These are phyloP conservation scores for Sialia sialis DNA, from an alignment of 2,113 vertebrate genomes.

Conservation along the genomic window DNA sequence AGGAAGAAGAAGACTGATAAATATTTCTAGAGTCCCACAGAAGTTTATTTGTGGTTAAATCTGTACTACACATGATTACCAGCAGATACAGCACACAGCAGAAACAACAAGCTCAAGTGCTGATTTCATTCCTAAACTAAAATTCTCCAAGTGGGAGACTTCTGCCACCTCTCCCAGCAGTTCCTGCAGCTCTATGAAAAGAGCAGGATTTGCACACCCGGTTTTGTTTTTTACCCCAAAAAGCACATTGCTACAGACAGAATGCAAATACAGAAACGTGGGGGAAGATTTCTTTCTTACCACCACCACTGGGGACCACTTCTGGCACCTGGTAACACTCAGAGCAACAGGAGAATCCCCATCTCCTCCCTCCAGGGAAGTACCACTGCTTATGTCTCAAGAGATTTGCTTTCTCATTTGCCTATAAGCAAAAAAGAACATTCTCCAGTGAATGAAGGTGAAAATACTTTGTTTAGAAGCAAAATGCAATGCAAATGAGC, in stretches of 20 bases:
- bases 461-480: constrained; percentile 6
- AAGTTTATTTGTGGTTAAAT: neutral
- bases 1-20: neutral
- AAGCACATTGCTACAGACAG: constrained; percentile 5
- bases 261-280: neutral
- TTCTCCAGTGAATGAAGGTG: neutral
- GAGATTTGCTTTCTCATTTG: constrained; percentile 50
- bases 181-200: neutral
- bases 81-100: neutral
- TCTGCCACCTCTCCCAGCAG: neutral
- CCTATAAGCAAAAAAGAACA: constrained; percentile 57
- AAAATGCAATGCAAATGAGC: constrained; percentile 21
- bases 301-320: constrained; percentile 38
- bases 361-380: constrained; percentile 33
- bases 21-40: neutral
- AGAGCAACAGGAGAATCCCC: constrained; percentile 39
- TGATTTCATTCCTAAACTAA: neutral
- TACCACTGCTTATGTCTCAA: constrained; percentile 41
- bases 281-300: constrained; percentile 45
- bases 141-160: neutral
- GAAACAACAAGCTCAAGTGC: neutral
- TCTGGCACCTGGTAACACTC: constrained; percentile 45
- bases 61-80: neutral
- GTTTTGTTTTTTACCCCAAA: neutral
- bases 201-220: neutral